phyloP scores from a whole-genome alignment of 2,797 vertebrate species.

The Lithobates sylvaticus region DNA sequence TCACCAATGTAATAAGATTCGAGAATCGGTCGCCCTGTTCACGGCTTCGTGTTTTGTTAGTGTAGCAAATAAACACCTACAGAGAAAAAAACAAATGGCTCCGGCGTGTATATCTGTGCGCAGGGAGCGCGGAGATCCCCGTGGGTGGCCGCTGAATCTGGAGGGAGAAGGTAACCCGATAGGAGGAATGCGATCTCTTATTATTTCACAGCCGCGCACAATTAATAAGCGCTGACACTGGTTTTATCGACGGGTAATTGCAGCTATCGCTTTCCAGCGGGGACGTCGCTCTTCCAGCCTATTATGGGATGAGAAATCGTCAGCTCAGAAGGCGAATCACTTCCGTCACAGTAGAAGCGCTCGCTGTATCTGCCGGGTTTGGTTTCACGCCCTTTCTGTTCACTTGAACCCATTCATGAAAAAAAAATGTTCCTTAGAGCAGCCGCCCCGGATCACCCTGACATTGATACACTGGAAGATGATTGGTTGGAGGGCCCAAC shows the following conservation, averaged over 20 bases:
- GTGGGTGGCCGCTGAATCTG: conserved; percentile 24
- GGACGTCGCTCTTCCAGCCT: background rate
- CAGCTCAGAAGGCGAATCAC: background rate
- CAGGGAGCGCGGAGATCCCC: conserved; percentile 20
- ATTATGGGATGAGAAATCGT: background rate
- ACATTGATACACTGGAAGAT: too few relatives aligned
- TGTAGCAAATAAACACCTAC: too few relatives aligned
- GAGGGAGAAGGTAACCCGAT: background rate
- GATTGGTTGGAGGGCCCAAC: too few relatives aligned
- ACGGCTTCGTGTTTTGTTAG: too few relatives aligned
- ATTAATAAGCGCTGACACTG: conserved; percentile 21
- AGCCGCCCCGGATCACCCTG: too few relatives aligned
- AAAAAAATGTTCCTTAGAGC: too few relatives aligned
- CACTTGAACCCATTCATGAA: too few relatives aligned
- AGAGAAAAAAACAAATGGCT: background rate
- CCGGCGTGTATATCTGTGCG: background rate
- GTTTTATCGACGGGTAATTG: conserved; percentile 28
- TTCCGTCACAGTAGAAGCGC: background rate
- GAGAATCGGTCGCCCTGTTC: too few relatives aligned
- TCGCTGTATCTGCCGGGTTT: background rate
- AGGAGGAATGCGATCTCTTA: conserved; percentile 20
- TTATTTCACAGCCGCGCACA: conserved; percentile 14
- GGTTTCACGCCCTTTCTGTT: too few relatives aligned
- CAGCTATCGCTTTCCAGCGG: conserved; percentile 34
- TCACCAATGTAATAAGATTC: too few relatives aligned